Conservation (phyloP, 2,888 invertebrate species). For the Alentia gelatinosa region DNA sequence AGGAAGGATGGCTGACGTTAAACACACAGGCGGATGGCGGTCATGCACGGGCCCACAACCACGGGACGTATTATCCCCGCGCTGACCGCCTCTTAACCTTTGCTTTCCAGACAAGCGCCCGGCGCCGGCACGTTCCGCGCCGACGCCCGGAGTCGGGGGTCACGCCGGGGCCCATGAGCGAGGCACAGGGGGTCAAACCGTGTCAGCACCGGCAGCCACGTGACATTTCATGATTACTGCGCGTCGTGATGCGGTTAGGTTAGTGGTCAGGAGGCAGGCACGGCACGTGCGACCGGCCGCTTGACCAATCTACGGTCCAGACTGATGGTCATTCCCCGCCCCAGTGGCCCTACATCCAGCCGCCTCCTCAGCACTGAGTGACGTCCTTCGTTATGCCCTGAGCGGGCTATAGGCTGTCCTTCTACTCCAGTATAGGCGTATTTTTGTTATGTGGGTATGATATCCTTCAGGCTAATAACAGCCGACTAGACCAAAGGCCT, state of each 20-base stretch:
- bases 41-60: background rate
- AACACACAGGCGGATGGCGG: background rate
- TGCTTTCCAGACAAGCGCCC: background rate
- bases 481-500: background rate
- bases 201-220: background rate
- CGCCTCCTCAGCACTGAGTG: background rate
- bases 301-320: background rate
- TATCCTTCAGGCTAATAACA: too few relatives aligned
- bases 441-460: too few relatives aligned
- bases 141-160: background rate
- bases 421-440: background rate
- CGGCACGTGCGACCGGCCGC: background rate
- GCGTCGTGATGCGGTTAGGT: background rate
- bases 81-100: background rate
- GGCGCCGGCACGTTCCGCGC: background rate
- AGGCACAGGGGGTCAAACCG: background rate
- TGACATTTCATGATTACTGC: conserved; percentile 45
- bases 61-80: background rate
- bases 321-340: background rate
- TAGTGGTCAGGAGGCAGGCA: background rate
- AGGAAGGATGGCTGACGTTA: background rate
- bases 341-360: background rate
- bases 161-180: background rate
- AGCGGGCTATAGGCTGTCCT: background rate
- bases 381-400: background rate